Evolutionary conservation across 2,888 invertebrate genomes (phyloP).

Genomic region (Eudemis profundana): DNA sequence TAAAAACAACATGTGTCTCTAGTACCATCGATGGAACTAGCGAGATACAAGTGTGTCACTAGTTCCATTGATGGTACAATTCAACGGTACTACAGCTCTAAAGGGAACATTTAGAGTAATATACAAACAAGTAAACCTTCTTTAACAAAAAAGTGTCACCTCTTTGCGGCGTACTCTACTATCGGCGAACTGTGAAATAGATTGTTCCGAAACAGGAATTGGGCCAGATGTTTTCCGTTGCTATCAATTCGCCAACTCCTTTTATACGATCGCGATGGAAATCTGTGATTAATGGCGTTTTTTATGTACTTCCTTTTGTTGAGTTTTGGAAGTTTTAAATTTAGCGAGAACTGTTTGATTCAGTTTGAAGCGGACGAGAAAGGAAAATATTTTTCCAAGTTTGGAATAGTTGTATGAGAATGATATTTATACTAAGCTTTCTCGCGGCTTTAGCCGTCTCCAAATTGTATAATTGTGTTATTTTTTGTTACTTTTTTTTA

Average conservation of each 20-base stretch:
- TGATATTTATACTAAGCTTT: neutral
- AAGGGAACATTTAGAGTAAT: too few relatives aligned
- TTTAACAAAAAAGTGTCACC: neutral
- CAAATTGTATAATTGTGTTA: too few relatives aligned
- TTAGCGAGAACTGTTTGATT: slow-evolving; percentile 6
- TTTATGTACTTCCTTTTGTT: slow-evolving; percentile 13
- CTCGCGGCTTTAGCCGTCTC: too few relatives aligned
- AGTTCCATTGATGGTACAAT: too few relatives aligned
- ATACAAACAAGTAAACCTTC: too few relatives aligned
- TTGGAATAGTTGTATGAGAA: neutral
- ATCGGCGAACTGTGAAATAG: neutral
- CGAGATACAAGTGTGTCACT: too few relatives aligned
- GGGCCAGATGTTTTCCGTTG: slow-evolving; percentile 28
- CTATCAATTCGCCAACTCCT: slow-evolving; percentile 15
- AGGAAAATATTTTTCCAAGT: neutral
- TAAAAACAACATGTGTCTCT: too few relatives aligned
- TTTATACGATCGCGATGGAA: slow-evolving; percentile 30
- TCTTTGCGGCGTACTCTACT: neutral
- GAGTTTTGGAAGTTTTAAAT: slow-evolving; percentile 13
- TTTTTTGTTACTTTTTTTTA: too few relatives aligned
- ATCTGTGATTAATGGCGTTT: slow-evolving; percentile 32
- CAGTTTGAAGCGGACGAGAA: neutral
- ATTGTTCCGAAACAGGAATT: slow-evolving; percentile 1
- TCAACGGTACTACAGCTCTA: too few relatives aligned
- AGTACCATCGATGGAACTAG: too few relatives aligned